A percentile compares a stretch with the other conserved stretches of the same genome.
These are phyloP conservation scores for Cataglyphis albicans DNA, from an alignment of 2,888 invertebrate species.

Conservation along the genomic window DNA sequence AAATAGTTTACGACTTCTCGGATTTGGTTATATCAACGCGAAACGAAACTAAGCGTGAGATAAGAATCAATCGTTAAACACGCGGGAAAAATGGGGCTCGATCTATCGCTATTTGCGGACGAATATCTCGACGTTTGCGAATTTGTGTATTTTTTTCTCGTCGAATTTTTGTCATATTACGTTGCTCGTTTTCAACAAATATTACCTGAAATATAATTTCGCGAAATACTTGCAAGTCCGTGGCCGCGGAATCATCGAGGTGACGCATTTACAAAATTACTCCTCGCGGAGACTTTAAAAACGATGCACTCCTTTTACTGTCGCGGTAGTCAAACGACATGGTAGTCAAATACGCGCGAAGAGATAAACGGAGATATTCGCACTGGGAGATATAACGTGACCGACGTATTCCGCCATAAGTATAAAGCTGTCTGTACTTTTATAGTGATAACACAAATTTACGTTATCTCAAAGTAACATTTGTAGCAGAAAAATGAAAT, in stretches of 20 bases:
- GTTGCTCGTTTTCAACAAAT: not conserved
- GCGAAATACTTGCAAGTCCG: not conserved
- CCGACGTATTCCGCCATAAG: constrained; percentile 19
- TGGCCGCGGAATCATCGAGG: not conserved
- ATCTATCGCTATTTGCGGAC: not conserved
- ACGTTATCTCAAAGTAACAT: not conserved
- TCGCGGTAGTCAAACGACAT: constrained; percentile 34
- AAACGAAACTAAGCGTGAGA: not conserved
- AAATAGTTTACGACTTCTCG: no score
- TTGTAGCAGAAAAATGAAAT: not conserved
- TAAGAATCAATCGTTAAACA: not conserved
- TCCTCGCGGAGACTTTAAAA: constrained; percentile 26
- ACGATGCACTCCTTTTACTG: constrained; percentile 26
- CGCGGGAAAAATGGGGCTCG: not conserved
- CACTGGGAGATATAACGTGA: constrained; percentile 16
- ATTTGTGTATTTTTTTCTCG: constrained; percentile 18
- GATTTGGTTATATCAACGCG: constrained; percentile 6
- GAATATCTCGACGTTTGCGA: constrained; percentile 16
- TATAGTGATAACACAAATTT: not conserved
- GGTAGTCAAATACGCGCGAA: constrained; percentile 27
- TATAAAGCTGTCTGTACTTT: not conserved
- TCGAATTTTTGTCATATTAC: not conserved
- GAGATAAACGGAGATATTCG: constrained; percentile 34
- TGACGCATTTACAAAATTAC: constrained; percentile 3
- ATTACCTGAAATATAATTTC: constrained; percentile 1